Base-by-base conservation (phyloP, 2,797 vertebrate genomes). In the Heliangelus exortis region DNA sequence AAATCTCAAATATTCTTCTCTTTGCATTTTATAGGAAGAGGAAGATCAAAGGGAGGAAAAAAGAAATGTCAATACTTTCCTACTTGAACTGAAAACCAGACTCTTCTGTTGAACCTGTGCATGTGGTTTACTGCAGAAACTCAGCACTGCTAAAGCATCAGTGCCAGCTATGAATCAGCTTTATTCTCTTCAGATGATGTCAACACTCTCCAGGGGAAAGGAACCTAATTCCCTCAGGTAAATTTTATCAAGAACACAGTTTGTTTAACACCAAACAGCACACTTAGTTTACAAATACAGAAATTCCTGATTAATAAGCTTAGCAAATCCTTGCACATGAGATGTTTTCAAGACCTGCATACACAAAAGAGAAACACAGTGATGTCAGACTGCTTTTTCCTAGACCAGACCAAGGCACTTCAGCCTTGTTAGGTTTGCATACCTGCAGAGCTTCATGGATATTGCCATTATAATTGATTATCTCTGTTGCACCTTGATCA, bases 391-490 rank as follows among this genome's bases (percentile, higher is more conserved):
- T 12, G 31, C n/a, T 71, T 62, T 89, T 43, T 65, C 66, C 54
- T 84, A 81, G 58, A 72, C 23, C 48, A 80, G 63, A 67, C 51
- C 33, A 67, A 73, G 26, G 18, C n/a, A 65, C 33, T 59, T 68
- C 47, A 90, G 21, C 84, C 18, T 73, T 48, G 39, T 61, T 41
- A 45, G 18, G 29, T 76, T 92, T 79, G 87, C 99, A 95, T 96
- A 99, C 99, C 99, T 99, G 99, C 89, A 99, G 98, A 67, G 99
- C 99, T 97, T 99, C 99, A 45, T 99, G 99, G 91, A 99, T 99
- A 97, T 99, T 99, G 96, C 99, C 99, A 43, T 99, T 99, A 97
- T 99, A 99, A 97, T 99, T 99, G 89, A 99, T 99, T 96, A 99
- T 99, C 97, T 99, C 99, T 2, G 99, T 99, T 89, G 99, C 98